A percentile compares a stretch with the other conserved stretches of the same genome.
Evolutionary conservation across 2,113 vertebrate genomes (phyloP).

Genomic region (Trogon melanurus): DNA sequence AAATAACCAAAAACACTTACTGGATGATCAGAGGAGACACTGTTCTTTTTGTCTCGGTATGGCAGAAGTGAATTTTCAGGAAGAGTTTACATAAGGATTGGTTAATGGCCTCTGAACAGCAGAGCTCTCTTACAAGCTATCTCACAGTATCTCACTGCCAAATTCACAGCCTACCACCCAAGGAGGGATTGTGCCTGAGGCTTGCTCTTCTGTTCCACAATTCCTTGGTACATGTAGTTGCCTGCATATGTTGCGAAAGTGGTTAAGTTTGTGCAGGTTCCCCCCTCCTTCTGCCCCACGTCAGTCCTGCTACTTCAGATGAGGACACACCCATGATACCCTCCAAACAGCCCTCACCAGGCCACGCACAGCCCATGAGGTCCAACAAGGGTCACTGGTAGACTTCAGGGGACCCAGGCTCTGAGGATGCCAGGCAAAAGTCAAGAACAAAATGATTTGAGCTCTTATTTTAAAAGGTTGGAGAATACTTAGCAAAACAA

Average conservation of each 20-base stretch:
- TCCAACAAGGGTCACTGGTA: not conserved
- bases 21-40: not conserved
- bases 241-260: not conserved
- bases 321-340: not conserved
- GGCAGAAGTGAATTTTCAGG: not conserved
- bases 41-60: not conserved
- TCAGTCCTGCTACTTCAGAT: not conserved
- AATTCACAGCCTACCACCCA: slow-evolving; percentile 19
- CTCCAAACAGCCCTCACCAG: not conserved
- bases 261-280: not conserved
- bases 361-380: too few relatives aligned
- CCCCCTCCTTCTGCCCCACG: not conserved
- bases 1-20: not conserved
- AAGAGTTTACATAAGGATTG: not conserved
- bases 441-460: not conserved
- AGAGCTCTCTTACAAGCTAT: not conserved
- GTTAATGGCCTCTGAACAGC: not conserved
- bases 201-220: not conserved
- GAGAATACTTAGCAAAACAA: not conserved
- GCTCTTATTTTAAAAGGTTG: not conserved
- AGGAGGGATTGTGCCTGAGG: not conserved
- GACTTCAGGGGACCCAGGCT: not conserved
- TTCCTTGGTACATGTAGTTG: not conserved
- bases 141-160: not conserved
- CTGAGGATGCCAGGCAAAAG: not conserved